phyloP scores from a whole-genome alignment of 2,113 vertebrate species.

The Sorex araneus region DNA sequence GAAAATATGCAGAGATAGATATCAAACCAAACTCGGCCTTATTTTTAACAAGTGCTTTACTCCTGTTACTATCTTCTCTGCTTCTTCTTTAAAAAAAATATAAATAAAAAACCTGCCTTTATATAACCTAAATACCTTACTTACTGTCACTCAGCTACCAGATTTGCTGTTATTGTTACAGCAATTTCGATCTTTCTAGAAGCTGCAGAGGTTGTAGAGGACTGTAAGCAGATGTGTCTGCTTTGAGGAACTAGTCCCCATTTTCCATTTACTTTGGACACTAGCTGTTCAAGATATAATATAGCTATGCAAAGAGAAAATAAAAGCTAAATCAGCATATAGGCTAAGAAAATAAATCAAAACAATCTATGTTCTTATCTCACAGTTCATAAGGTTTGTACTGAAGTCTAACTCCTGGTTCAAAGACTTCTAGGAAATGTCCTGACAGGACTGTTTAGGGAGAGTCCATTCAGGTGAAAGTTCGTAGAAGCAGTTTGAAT shows the following conservation, averaged over 20 bases:
- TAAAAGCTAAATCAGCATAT: not conserved
- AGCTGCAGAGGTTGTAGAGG: no score
- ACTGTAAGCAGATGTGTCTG: not conserved
- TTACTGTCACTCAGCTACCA: not conserved
- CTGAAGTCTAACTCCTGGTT: slow-evolving; percentile 9
- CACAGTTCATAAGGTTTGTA: not conserved
- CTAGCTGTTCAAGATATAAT: not conserved
- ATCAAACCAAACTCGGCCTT: no score
- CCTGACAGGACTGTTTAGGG: not conserved
- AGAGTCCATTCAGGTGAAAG: not conserved
- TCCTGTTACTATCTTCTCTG: no score
- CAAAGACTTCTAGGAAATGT: slow-evolving; percentile 5
- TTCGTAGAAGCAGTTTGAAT: not conserved
- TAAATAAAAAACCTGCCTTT: no score
- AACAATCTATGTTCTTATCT: not conserved
- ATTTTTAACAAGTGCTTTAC: no score
- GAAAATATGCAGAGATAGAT: not conserved
- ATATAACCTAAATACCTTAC: not conserved
- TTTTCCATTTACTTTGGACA: slow-evolving; percentile 38
- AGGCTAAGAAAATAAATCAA: slow-evolving; percentile 9
- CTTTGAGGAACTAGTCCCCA: not conserved
- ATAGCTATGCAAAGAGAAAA: not conserved
- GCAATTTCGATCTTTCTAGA: not conserved
- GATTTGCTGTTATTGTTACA: not conserved
- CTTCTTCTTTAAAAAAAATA: not conserved